Base-by-base conservation (phyloP, 2,113 vertebrate species). In the Sminthopsis crassicaudata region DNA sequence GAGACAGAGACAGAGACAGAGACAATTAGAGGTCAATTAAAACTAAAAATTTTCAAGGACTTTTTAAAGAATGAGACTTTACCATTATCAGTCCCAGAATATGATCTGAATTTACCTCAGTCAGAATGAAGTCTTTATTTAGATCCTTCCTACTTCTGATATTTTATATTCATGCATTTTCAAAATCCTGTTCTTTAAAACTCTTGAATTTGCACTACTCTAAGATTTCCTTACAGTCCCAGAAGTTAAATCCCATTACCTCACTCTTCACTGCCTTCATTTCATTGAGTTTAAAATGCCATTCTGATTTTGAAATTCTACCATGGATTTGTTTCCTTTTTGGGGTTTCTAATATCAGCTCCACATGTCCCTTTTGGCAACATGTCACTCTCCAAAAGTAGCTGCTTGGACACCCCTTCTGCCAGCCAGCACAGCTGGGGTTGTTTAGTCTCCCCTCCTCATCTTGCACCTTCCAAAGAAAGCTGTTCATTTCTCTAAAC, bases 391-490 rank as follows among this genome's bases (percentile, higher is more conserved):
- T 36, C n/a, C 89, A 2, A 2, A 11, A n/a, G 23, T 53, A 90
- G 26, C 25, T 0, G 0, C 3, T 10, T 26, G 6, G 12, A 50
- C 8, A 0, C 10, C 89, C 88, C 8, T 1, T 3, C 0, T 1
- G 52, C 9, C 24, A 4, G 50, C 9, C 2, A 14, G 1, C 8
- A 2, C 14, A 16, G n/a, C 24, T 16, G 46, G n/a, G 8, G 24
- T 27, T 23, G 0, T 0, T 51, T 42, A 27, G n/a, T 3, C 23
- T 4, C 10, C 50, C 53, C 30, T 90, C 36, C 8, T 25, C 22
- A n/a, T 42, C 94, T 54, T 8, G 0, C 16, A 12, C 26, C 2
- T 2, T 0, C 50, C 16, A 46, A 1, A 10, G 6, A n/a, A 11
- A 26, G 10, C 19, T 24, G 24, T 53, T 54, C 90, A 36, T 36